Percentiles rank a stretch among this genome's conserved stretches.
Conservation (phyloP, 2,888 invertebrate species). For the Phortica magna region DNA sequence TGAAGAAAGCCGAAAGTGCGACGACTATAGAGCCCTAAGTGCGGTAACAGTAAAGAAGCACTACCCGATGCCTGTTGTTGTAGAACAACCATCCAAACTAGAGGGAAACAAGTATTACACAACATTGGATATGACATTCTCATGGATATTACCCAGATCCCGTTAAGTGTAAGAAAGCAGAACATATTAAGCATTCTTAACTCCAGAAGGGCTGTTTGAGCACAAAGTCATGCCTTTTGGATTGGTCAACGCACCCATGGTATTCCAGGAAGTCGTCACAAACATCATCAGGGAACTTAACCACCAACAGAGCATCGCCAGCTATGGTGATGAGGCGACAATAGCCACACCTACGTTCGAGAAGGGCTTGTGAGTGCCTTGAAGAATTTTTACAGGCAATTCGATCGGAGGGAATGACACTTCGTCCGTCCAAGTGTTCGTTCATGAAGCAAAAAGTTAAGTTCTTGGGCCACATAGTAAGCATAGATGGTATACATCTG, state of each 20-base stretch:
- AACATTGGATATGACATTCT: constrained; percentile 62
- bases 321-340: constrained; percentile 20
- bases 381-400: constrained; percentile 35
- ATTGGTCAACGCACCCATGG: constrained; percentile 63
- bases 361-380: constrained; percentile 1
- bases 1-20: constrained; percentile 44
- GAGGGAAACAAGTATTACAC: constrained; percentile 57
- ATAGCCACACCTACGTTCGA: constrained; percentile 19
- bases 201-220: constrained; percentile 65
- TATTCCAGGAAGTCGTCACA: constrained; percentile 46
- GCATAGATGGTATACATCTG: constrained; percentile 56
- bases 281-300: background rate
- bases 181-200: constrained; percentile 65
- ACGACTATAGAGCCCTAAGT: constrained; percentile 43
- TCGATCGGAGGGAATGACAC: constrained; percentile 32
- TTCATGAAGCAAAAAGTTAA: constrained; percentile 49
- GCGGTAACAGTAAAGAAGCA: constrained; percentile 38
- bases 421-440: constrained; percentile 48
- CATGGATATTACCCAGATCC: constrained; percentile 63
- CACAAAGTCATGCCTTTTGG: constrained; percentile 69
- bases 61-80: constrained; percentile 41
- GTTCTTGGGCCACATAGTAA: constrained; percentile 35
- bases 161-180: constrained; percentile 48
- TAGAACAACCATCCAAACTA: constrained; percentile 43
- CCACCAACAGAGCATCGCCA: background rate